phyloP scores from a whole-genome alignment of 1,140 invertebrate genomes.

The Drosophila bifasciata region DNA sequence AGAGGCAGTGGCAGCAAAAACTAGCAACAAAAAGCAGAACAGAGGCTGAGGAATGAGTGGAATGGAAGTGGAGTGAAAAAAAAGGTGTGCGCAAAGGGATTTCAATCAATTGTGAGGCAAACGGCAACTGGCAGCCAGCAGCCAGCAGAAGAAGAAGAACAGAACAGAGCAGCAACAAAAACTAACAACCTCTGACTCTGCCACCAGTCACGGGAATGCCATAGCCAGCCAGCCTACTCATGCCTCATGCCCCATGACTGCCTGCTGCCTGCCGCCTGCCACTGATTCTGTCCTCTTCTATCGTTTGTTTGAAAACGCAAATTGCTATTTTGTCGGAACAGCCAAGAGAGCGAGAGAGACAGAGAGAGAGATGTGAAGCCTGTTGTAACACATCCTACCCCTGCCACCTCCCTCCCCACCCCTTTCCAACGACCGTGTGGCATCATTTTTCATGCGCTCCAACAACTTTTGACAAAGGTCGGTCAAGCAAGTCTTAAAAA shows the following conservation, averaged over 20 bases:
- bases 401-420: too few relatives aligned
- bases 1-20: conserved; percentile 19
- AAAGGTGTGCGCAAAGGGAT: conserved; percentile 78
- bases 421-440: conserved; percentile 26
- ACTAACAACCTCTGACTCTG: conserved; percentile 56
- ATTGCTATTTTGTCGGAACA: conserved; percentile 78
- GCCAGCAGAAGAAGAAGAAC: conserved; percentile 2
- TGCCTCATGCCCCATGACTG: too few relatives aligned
- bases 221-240: too few relatives aligned
- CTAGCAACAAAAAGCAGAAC: conserved; percentile 31
- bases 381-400: too few relatives aligned
- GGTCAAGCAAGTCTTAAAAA: conserved; percentile 82
- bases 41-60: too few relatives aligned
- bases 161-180: conserved; percentile 74
- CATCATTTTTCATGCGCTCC: conserved; percentile 81
- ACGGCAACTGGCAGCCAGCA: conserved; percentile 55
- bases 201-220: background rate
- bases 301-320: conserved; percentile 73
- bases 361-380: background rate
- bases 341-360: conserved; percentile 21
- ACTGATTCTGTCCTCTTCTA: conserved; percentile 18
- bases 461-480: conserved; percentile 82
- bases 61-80: conserved; percentile 21
- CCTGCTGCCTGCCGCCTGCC: background rate
- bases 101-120: conserved; percentile 77